Evolutionary conservation across 2,797 vertebrate genomes (phyloP).

Genomic region (Loris lydekkerianus): DNA sequence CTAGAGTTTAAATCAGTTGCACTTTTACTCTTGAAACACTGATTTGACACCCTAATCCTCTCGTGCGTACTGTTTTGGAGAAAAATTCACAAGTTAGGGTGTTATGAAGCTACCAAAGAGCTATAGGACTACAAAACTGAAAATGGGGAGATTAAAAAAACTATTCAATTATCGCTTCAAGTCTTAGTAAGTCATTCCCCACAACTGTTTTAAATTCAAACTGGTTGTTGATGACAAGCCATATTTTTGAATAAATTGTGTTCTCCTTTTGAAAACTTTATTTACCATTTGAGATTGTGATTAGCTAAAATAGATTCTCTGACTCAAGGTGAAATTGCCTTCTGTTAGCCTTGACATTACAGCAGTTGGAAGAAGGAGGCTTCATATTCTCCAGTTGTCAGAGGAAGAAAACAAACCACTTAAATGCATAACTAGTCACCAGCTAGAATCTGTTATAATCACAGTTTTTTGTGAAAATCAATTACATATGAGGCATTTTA

Average conservation of each 20-base stretch:
- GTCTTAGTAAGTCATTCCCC: slow-evolving; percentile 40
- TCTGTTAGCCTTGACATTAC: slow-evolving; percentile 64
- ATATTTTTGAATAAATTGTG: slow-evolving; percentile 51
- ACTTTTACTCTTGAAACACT: neutral
- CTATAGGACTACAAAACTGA: neutral
- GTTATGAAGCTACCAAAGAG: slow-evolving; percentile 17
- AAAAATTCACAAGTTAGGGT: neutral
- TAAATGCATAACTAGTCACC: slow-evolving; percentile 54
- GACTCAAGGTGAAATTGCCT: slow-evolving; percentile 62
- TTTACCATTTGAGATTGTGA: slow-evolving; percentile 53
- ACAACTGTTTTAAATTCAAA: slow-evolving; percentile 68
- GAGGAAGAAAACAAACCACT: slow-evolving; percentile 58
- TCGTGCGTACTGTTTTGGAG: neutral
- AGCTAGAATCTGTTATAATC: slow-evolving; percentile 48
- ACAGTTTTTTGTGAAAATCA: slow-evolving; percentile 60
- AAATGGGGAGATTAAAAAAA: slow-evolving; percentile 21
- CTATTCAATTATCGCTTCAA: neutral
- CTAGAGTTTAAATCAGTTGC: neutral
- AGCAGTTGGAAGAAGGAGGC: neutral
- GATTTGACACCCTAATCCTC: neutral
- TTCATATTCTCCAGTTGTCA: slow-evolving; percentile 49
- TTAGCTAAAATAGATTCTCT: slow-evolving; percentile 67
- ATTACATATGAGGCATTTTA: slow-evolving; percentile 40
- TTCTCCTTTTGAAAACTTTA: slow-evolving; percentile 51
- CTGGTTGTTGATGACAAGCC: slow-evolving; percentile 53